Percentiles rank a stretch among this genome's conserved stretches.
Evolutionary conservation across 2,797 vertebrate species (phyloP).

Genomic region (Holocentrus rufus): DNA sequence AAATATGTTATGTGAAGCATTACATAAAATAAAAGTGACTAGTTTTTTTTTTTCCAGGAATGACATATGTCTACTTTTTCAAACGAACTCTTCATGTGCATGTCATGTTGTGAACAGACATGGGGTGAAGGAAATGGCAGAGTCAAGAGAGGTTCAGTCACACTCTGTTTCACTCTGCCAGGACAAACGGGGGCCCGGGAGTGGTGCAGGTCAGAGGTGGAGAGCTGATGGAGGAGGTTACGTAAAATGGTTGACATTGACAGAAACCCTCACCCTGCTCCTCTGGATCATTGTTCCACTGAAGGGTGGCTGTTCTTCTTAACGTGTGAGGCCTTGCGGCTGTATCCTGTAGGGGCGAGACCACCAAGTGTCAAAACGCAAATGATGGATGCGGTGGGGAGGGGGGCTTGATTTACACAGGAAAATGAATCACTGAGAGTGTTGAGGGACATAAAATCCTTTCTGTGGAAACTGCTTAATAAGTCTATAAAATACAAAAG

Average conservation of each 20-base stretch:
- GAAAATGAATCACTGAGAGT: not conserved
- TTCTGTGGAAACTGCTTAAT: not conserved
- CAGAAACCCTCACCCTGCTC: constrained; percentile 69
- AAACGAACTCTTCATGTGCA: too few species aligned
- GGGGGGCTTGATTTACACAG: not conserved
- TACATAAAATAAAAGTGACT: too few species aligned
- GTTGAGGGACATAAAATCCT: not conserved
- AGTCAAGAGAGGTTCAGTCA: constrained; percentile 8
- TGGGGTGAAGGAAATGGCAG: not conserved
- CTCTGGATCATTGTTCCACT: constrained; percentile 73
- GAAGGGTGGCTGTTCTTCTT: constrained; percentile 79
- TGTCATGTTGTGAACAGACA: not conserved
- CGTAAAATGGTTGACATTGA: not conserved
- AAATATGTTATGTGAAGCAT: too few species aligned
- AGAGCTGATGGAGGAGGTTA: constrained; percentile 18
- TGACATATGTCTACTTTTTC: too few species aligned
- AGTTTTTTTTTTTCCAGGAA: too few species aligned
- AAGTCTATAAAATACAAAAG: not conserved
- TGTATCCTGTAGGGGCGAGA: constrained; percentile 82
- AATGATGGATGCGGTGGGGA: not conserved
- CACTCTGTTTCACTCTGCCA: not conserved
- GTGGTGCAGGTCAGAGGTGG: constrained; percentile 29
- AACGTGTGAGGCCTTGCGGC: constrained; percentile 89
- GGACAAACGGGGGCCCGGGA: not conserved
- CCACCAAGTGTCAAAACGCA: constrained; percentile 21